These are phyloP conservation scores for Grus americana DNA, from an alignment of 2,113 vertebrate species.

Conservation along the genomic window DNA sequence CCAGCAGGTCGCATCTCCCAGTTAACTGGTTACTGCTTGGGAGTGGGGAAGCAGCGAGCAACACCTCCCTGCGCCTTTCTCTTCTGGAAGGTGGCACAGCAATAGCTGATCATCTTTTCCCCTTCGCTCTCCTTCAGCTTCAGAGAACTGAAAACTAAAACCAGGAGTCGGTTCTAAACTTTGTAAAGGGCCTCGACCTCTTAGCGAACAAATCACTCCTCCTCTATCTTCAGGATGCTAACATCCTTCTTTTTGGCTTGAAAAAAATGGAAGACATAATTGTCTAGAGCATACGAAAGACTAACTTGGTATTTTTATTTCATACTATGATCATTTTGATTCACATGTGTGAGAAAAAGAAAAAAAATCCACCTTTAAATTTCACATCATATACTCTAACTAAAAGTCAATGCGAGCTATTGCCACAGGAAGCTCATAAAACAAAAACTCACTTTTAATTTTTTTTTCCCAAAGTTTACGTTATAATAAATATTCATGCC, in stretches of 20 bases:
- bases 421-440: conserved; percentile 34
- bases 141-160: not conserved
- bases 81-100: not conserved
- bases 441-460: conserved; percentile 36
- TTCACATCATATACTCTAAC: not conserved
- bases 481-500: conserved; percentile 77
- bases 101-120: rapidly evolving
- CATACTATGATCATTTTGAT: not conserved
- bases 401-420: not conserved
- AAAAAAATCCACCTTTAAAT: not conserved
- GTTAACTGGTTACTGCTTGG: not conserved
- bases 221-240: not conserved
- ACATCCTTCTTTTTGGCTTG: not conserved
- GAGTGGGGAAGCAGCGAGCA: not conserved
- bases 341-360: not conserved
- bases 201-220: not conserved
- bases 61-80: not conserved
- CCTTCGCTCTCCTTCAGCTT: not conserved
- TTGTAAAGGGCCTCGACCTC: not conserved
- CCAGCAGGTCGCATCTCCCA: not conserved
- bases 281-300: not conserved
- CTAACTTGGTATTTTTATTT: not conserved
- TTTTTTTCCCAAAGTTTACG: conserved; percentile 54
- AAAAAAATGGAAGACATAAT: not conserved
- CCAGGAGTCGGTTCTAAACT: not conserved